Conservation (phyloP, 2,113 vertebrate genomes). For the Petaurus breviceps region DNA sequence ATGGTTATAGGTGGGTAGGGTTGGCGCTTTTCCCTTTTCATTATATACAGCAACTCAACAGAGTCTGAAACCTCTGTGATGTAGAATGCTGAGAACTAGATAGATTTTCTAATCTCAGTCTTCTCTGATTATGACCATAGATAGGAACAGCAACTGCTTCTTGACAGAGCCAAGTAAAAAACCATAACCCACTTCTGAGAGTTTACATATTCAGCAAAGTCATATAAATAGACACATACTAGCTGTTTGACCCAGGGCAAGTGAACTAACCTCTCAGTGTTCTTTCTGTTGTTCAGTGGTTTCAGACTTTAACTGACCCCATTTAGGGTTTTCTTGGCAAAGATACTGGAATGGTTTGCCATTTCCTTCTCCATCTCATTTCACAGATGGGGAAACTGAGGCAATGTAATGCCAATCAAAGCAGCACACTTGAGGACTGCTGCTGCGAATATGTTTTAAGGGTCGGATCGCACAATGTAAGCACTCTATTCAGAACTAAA, state of each 20-base stretch:
- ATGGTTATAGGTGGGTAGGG: background rate
- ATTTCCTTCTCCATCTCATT: background rate
- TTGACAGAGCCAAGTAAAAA: constrained; percentile 4
- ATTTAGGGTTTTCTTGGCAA: background rate
- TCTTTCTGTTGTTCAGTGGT: background rate
- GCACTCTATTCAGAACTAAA: no score
- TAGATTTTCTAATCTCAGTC: background rate
- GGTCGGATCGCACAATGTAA: no score
- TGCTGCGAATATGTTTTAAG: no score
- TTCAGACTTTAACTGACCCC: background rate
- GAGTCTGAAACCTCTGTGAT: background rate
- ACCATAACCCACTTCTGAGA: background rate
- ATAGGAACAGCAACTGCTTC: background rate
- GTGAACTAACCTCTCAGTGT: background rate
- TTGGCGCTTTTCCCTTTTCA: background rate
- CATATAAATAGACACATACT: background rate
- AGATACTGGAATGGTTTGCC: background rate
- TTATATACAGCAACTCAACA: background rate
- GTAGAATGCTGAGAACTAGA: background rate
- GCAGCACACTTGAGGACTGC: no score
- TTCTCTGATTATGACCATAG: background rate
- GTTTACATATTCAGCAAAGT: constrained; percentile 6
- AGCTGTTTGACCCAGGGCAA: background rate
- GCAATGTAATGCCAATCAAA: background rate
- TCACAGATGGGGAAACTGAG: background rate